Conservation (phyloP, 2,888 invertebrate species). For the Hydropsyche betteni region DNA sequence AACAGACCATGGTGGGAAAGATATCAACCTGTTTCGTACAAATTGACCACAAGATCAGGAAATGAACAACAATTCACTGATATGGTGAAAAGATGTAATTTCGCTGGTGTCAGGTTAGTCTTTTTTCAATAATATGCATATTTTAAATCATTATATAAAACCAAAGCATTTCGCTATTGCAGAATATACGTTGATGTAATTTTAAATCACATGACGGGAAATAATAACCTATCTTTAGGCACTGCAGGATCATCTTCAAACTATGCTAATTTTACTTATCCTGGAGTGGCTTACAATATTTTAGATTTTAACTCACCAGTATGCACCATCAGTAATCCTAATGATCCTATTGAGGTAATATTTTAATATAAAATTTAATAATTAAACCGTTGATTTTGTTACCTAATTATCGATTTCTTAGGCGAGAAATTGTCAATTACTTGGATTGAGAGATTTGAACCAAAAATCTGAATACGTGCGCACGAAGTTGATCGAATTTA, state of each 20-base stretch:
- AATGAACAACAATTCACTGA: conserved; percentile 74
- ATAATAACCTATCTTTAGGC: conserved; percentile 65
- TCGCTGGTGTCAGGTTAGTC: conserved; percentile 73
- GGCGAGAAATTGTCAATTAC: conserved; percentile 70
- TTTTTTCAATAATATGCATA: neutral
- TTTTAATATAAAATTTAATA: conserved; percentile 2
- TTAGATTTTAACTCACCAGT: conserved; percentile 73
- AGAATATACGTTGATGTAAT: conserved; percentile 87
- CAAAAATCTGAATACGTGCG: conserved; percentile 68
- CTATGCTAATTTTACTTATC: conserved; percentile 65
- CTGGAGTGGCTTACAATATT: conserved; percentile 71
- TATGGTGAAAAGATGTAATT: conserved; percentile 84
- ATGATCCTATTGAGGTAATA: conserved; percentile 69
- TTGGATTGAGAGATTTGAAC: conserved; percentile 74
- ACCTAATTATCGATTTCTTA: conserved; percentile 50
- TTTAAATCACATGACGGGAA: conserved; percentile 85
- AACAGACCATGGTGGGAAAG: conserved; percentile 88
- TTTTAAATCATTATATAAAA: conserved; percentile 14
- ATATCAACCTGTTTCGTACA: conserved; percentile 88
- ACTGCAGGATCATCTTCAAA: conserved; percentile 71
- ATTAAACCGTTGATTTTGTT: neutral
- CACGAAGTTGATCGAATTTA: conserved; percentile 63
- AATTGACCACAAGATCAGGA: conserved; percentile 79
- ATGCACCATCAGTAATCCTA: conserved; percentile 58
- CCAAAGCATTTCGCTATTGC: conserved; percentile 49